Evolutionary conservation across 1,140 invertebrate species (phyloP).

Genomic region (Sitodiplosis mosellana): DNA sequence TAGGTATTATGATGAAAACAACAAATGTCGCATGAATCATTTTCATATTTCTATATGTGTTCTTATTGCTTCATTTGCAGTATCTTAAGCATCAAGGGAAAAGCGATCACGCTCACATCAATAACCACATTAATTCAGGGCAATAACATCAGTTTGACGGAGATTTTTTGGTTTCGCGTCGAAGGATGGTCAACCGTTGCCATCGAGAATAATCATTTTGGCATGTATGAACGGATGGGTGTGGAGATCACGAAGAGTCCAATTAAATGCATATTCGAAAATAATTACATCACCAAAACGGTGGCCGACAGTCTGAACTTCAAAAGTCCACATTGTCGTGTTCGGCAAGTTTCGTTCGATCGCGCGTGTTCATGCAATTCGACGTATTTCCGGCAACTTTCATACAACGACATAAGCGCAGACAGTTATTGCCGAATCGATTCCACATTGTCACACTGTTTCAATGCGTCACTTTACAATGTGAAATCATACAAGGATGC

Average conservation of each 20-base stretch:
- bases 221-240: constrained; percentile 10
- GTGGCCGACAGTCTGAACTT: constrained; percentile 14
- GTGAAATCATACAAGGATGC: constrained; percentile 11
- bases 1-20: constrained; percentile 10
- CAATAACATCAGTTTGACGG: constrained; percentile 12
- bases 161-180: constrained; percentile 14
- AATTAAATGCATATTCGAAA: constrained; percentile 13
- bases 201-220: constrained; percentile 15
- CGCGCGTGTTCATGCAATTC: constrained; percentile 12
- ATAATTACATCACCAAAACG: constrained; percentile 13
- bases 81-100: constrained; percentile 13
- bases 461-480: constrained; percentile 14
- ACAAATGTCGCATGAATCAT: no score
- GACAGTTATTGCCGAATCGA: constrained; percentile 13
- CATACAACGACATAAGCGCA: constrained; percentile 15
- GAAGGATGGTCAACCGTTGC: constrained; percentile 9
- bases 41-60: background rate
- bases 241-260: constrained; percentile 7
- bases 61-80: constrained; percentile 7
- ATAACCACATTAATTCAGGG: constrained; percentile 9
- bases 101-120: constrained; percentile 12
- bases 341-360: constrained; percentile 10
- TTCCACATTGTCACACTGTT: constrained; percentile 8
- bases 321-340: constrained; percentile 9
- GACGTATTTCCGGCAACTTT: constrained; percentile 8